phyloP scores from a whole-genome alignment of 2,797 vertebrate species.

The Chromobotia macracanthus region DNA sequence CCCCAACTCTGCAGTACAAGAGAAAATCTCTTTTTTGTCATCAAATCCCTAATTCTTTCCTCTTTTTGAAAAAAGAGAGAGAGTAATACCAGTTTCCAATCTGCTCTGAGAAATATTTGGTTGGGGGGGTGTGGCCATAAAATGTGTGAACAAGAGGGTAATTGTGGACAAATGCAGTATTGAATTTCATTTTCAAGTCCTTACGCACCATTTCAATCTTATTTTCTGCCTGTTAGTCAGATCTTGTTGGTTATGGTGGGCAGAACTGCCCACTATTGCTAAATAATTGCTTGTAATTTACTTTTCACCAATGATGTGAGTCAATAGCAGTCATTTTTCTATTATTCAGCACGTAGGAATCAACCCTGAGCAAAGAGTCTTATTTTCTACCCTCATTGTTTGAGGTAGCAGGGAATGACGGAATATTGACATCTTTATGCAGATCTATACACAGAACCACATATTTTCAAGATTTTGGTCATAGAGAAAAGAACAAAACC shows the following conservation, averaged over 20 bases:
- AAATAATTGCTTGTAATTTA: constrained; percentile 97
- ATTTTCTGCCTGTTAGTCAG: constrained; percentile 99
- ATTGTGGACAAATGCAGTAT: constrained; percentile 99
- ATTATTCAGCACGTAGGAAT: constrained; percentile 86
- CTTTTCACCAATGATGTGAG: constrained; percentile 93
- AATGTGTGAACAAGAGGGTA: constrained; percentile 97
- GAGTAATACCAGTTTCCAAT: constrained; percentile 84
- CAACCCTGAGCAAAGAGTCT: constrained; percentile 78
- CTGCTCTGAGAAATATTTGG: constrained; percentile 92
- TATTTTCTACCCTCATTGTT: constrained; percentile 83
- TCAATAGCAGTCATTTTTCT: constrained; percentile 85
- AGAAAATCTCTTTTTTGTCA: constrained; percentile 88
- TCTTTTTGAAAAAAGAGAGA: constrained; percentile 74
- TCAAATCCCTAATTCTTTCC: constrained; percentile 87
- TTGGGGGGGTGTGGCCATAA: constrained; percentile 83
- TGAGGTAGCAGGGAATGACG: constrained; percentile 41
- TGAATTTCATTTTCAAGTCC: constrained; percentile 99
- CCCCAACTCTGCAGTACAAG: constrained; percentile 80
- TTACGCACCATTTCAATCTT: constrained; percentile 99
- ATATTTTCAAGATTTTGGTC: background rate
- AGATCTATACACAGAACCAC: constrained; percentile 12
- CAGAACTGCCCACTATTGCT: constrained; percentile 94
- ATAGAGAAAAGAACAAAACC: background rate
- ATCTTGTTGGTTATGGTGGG: constrained; percentile 98
- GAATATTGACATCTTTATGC: constrained; percentile 36